Base-by-base conservation (phyloP, 2,888 invertebrate species). In the Scaptomyza polygonia region DNA sequence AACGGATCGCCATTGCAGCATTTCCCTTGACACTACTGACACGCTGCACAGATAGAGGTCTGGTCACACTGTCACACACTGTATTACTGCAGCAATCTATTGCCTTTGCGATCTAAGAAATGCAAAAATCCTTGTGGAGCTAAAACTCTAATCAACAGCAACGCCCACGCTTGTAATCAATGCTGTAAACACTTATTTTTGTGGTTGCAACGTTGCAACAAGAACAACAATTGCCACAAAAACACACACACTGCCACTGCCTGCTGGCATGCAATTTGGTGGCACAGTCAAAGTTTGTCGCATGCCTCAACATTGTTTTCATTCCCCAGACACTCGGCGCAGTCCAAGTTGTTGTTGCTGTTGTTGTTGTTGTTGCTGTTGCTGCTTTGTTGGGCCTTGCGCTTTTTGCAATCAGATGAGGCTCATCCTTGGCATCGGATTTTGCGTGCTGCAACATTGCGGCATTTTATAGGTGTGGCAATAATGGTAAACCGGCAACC, bases 161-260 rank as follows among this genome's bases (percentile, higher is more conserved):
- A 78, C 67, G 69, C 68, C 66, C 58, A 67, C 75, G 75, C 70
- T 74, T 87, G 85, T 85, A 85, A 85, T 85, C 85, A 85, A 85
- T 85, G 85, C 79, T 85, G 85, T 85, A 85, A 87, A 85, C 85
- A 85, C 88, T 86, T 87, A 86, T 85, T 87, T 87, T 87, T 85
- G 85, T 87, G 85, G 86, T 70, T 86, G 81, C 73, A 66, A 62
- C 67, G 64, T 45, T 71, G 58, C 67, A 61, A 54, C 54, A 51
- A 40, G 48, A 59, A 39, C 63, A 61, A 49, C 44, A 42, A 36
- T 42, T 54, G 44, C 59, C 70, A 61, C 59, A 54, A 2, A 14
- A 36, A 43, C 29, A 43, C 25, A 25, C 25, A 25, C 25, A 25
- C 25, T 44, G 52, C 34, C 47, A 12, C 55, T 11, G 53, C 64